phyloP scores from a whole-genome alignment of 64 coral and sea anemone genomes.

The Montipora cactus region DNA sequence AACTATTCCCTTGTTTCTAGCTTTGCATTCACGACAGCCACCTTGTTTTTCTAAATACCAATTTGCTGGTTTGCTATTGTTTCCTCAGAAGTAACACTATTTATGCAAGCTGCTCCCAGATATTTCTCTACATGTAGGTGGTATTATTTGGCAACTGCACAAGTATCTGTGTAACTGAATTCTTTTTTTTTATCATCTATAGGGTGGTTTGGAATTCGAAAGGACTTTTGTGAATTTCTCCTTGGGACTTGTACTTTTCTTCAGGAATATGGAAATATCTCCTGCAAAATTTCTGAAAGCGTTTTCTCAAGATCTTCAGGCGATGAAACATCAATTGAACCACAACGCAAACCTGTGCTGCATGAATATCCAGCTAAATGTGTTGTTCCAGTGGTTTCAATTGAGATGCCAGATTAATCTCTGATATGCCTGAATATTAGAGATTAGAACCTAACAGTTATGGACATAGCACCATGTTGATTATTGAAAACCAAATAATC shows the following conservation, averaged over 20 bases:
- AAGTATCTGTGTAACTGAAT: neutral
- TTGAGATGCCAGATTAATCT: conserved; percentile 85
- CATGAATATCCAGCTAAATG: conserved; percentile 72
- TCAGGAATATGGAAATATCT: conserved; percentile 99
- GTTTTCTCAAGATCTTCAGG: conserved; percentile 63
- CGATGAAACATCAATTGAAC: conserved; percentile 72
- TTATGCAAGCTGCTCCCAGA: no score
- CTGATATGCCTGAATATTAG: neutral
- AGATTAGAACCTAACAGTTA: neutral
- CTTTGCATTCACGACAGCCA: no score
- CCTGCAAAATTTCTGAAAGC: conserved; percentile 95
- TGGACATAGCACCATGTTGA: neutral
- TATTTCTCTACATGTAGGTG: no score
- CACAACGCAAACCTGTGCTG: conserved; percentile 72
- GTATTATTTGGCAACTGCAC: no score
- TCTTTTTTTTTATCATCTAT: neutral
- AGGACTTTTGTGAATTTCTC: conserved; percentile 98
- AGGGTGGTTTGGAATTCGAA: conserved; percentile 99
- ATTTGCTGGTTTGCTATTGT: no score
- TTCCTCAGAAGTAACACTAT: no score
- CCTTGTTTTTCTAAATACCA: no score
- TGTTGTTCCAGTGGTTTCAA: conserved; percentile 79
- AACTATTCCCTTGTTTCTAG: no score
- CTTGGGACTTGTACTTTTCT: conserved; percentile 89
- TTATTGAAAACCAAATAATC: neutral